These are phyloP conservation scores for Autographa pulchrina DNA, from an alignment of 2,888 invertebrate species.

Conservation along the genomic window DNA sequence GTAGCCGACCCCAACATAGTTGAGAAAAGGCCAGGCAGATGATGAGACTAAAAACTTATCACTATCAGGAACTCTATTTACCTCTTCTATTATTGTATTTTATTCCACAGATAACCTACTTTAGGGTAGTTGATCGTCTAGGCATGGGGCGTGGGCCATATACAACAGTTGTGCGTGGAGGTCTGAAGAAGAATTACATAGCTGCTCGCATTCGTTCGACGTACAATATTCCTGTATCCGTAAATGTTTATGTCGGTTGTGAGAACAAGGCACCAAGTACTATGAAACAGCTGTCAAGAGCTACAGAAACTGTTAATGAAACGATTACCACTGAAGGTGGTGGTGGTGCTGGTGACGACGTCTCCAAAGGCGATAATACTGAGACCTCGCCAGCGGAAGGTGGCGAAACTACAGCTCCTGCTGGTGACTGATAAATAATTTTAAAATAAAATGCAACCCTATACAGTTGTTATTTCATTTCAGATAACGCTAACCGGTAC, in stretches of 20 bases:
- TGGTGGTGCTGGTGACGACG: not conserved
- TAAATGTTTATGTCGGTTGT: slow-evolving; percentile 80
- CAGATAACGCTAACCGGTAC: too few species aligned
- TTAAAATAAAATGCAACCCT: too few species aligned
- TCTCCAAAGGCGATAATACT: not conserved
- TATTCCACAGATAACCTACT: slow-evolving; percentile 79
- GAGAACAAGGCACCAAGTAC: slow-evolving; percentile 59
- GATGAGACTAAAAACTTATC: too few species aligned
- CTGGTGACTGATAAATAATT: too few species aligned
- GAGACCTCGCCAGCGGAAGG: not conserved
- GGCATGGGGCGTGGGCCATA: slow-evolving; percentile 72
- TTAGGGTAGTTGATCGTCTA: slow-evolving; percentile 77
- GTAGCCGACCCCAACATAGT: too few species aligned
- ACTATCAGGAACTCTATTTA: too few species aligned
- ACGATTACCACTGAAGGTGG: not conserved
- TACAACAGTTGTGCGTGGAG: slow-evolving; percentile 73
- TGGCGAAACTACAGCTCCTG: not conserved
- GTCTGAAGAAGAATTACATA: slow-evolving; percentile 71
- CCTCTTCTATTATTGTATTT: not conserved
- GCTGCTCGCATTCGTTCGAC: slow-evolving; percentile 69
- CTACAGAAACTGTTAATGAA: not conserved
- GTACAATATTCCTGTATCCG: slow-evolving; percentile 76
- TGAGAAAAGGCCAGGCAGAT: too few species aligned
- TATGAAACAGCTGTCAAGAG: not conserved
- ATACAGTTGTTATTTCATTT: too few species aligned